These are phyloP conservation scores for Eueides isabella DNA, from an alignment of 1,140 invertebrate genomes.

Conservation along the genomic window DNA sequence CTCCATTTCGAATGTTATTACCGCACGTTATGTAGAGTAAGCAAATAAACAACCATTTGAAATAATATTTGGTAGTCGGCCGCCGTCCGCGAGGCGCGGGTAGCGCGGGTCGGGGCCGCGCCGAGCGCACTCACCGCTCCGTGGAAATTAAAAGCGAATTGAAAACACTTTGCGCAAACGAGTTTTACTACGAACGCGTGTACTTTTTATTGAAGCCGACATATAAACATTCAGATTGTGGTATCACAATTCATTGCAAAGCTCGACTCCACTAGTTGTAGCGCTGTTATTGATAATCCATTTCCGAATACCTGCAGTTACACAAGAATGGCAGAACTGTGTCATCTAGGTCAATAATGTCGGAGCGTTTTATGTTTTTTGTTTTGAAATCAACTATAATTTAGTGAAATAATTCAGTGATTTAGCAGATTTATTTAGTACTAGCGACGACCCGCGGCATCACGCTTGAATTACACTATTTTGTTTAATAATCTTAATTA, in stretches of 20 bases:
- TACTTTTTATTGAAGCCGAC: constrained; percentile 19
- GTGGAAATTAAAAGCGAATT: constrained; percentile 32
- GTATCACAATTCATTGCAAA: constrained; percentile 22
- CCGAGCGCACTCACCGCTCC: constrained; percentile 16
- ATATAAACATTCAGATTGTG: constrained; percentile 23
- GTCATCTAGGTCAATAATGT: background rate
- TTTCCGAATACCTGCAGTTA: constrained; percentile 15
- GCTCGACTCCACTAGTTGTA: constrained; percentile 14
- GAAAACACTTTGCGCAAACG: constrained; percentile 31
- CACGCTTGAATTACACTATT: too few relatives aligned
- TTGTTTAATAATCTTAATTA: too few relatives aligned
- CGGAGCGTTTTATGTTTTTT: background rate
- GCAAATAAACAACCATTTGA: constrained; percentile 19
- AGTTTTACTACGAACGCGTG: constrained; percentile 19
- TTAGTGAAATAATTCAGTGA: too few relatives aligned
- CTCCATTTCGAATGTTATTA: background rate
- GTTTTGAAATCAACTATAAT: background rate
- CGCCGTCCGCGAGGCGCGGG: background rate
- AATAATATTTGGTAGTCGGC: constrained; percentile 13
- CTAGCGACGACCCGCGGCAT: too few relatives aligned
- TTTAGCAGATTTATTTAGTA: too few relatives aligned
- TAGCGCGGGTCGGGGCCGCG: background rate
- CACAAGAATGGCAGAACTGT: background rate
- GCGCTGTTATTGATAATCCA: constrained; percentile 27
- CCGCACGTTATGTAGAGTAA: background rate